Percentiles rank a stretch among this genome's conserved stretches.
phyloP scores from a whole-genome alignment of 1,140 invertebrate genomes.

The Phocides pigmalion region DNA sequence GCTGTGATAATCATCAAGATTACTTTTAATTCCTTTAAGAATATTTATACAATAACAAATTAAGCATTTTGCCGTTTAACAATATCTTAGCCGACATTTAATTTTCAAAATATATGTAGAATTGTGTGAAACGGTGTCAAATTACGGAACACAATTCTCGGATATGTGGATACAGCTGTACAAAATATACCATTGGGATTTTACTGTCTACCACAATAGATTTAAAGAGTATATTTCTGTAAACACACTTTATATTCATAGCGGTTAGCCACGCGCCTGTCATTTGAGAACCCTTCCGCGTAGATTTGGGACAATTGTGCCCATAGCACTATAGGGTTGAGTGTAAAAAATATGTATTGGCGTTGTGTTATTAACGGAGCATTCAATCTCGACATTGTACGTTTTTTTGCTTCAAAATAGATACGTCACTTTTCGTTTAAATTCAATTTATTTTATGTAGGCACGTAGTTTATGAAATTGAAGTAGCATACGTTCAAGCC shows the following conservation, averaged over 20 bases:
- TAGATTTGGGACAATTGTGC: constrained; percentile 27
- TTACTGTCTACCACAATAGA: not conserved
- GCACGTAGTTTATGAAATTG: no score
- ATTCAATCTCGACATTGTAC: not conserved
- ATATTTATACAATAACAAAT: no score
- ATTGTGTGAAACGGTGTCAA: constrained; percentile 21
- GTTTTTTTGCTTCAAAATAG: no score
- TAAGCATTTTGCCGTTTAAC: no score
- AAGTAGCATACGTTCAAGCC: no score
- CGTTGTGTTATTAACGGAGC: not conserved
- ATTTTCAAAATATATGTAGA: not conserved
- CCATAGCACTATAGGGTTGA: not conserved
- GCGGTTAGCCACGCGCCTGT: constrained; percentile 41
- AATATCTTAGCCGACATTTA: not conserved
- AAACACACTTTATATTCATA: constrained; percentile 16
- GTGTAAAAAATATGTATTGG: constrained; percentile 19
- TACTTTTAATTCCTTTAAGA: no score
- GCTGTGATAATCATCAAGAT: no score
- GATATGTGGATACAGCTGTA: constrained; percentile 31
- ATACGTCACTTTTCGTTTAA: no score
- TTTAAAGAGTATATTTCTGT: constrained; percentile 14
- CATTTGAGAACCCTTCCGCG: constrained; percentile 49
- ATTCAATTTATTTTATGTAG: no score
- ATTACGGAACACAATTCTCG: constrained; percentile 26
- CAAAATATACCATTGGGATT: not conserved